Percentiles rank a stretch among this genome's conserved stretches.
These are phyloP conservation scores for Rhaphigaster nebulosa DNA, from an alignment of 2,888 invertebrate species.

Conservation along the genomic window DNA sequence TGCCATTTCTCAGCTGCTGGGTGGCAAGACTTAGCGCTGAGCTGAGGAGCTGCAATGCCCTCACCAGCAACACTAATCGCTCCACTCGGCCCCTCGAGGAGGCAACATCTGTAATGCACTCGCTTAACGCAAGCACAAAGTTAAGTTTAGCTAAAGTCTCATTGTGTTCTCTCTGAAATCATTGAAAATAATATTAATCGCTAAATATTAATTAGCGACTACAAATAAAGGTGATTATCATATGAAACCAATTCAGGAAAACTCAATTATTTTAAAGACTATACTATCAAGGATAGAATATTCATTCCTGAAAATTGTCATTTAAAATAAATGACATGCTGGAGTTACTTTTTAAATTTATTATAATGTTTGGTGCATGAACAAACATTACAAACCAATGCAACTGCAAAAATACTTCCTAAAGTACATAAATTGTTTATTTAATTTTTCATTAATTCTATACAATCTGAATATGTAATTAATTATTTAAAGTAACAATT, in stretches of 20 bases:
- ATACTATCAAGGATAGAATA: neutral
- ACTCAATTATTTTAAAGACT: neutral
- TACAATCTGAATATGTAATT: neutral
- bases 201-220: slow-evolving; percentile 22
- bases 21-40: slow-evolving; percentile 94
- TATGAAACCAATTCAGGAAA: neutral
- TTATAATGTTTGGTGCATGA: too few relatives aligned
- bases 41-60: slow-evolving; percentile 93
- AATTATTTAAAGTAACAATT: neutral
- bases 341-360: too few relatives aligned
- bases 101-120: slow-evolving; percentile 92
- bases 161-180: slow-evolving; percentile 88
- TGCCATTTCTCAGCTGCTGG: slow-evolving; percentile 85
- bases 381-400: too few relatives aligned
- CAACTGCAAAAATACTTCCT: too few relatives aligned
- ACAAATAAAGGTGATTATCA: slow-evolving; percentile 26
- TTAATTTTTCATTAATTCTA: neutral
- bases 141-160: slow-evolving; percentile 96
- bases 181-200: slow-evolving; percentile 60
- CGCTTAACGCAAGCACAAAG: slow-evolving; percentile 95
- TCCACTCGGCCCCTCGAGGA: slow-evolving; percentile 75
- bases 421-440: too few relatives aligned
- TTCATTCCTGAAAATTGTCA: too few relatives aligned
- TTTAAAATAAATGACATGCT: too few relatives aligned
- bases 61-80: slow-evolving; percentile 87